phyloP scores from a whole-genome alignment of 2,888 invertebrate genomes.

The Hydrotaea cyrtoneurina region DNA sequence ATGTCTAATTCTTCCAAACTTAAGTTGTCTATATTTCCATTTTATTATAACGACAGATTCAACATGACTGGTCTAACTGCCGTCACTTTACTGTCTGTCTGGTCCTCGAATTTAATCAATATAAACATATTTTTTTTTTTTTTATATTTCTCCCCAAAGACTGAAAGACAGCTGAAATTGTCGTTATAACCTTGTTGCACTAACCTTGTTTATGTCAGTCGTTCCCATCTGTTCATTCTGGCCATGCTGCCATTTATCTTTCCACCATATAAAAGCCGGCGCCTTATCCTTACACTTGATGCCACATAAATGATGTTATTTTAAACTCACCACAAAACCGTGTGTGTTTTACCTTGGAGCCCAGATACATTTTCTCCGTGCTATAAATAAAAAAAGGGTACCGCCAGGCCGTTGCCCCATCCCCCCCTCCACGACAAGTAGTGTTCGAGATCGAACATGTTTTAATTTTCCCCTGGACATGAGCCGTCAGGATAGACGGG shows the following conservation, averaged over 20 bases:
- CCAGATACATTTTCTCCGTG: neutral
- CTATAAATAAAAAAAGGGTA: neutral
- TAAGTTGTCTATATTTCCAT: too few species aligned
- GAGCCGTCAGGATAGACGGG: neutral
- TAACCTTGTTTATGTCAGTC: neutral
- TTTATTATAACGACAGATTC: too few species aligned
- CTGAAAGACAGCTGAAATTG: too few species aligned
- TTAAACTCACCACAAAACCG: conserved; percentile 21
- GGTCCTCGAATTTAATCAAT: too few species aligned
- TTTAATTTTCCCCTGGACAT: conserved; percentile 11
- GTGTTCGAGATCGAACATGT: neutral
- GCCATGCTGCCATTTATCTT: neutral
- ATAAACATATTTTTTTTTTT: too few species aligned
- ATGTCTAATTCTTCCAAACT: too few species aligned
- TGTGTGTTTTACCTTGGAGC: conserved; percentile 10
- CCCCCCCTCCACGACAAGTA: neutral
- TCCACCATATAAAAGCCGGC: too few species aligned
- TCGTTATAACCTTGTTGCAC: neutral
- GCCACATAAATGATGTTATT: neutral
- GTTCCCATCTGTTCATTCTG: conserved; percentile 19
- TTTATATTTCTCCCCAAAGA: too few species aligned
- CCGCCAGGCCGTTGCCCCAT: neutral
- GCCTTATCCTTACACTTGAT: neutral
- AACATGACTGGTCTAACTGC: too few species aligned
- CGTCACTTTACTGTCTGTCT: too few species aligned